Evolutionary conservation across 2,113 vertebrate genomes (phyloP).

Genomic region (Melanerpes formicivorus): DNA sequence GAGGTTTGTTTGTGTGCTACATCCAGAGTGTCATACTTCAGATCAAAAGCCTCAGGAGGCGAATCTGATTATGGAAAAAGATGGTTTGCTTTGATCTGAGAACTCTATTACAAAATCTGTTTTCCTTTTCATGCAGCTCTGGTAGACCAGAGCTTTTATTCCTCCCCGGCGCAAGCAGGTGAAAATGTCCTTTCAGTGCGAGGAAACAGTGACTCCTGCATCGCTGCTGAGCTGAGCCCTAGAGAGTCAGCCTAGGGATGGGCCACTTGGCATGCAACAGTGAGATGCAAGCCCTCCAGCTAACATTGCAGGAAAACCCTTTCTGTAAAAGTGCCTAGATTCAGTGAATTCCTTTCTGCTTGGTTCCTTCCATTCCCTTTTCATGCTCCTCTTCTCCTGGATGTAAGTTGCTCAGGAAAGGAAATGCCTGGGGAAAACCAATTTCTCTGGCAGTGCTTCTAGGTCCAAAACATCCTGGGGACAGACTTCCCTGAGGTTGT

Average conservation of each 20-base stretch:
- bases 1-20: background rate
- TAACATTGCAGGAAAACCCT: background rate
- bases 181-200: conserved; percentile 24
- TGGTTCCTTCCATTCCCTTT: conserved; percentile 13
- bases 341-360: conserved; percentile 40
- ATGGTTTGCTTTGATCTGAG: conserved; percentile 50
- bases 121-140: conserved; percentile 25
- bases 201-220: conserved; percentile 26
- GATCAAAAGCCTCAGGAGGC: conserved; percentile 2
- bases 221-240: background rate
- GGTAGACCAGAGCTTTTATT: conserved; percentile 30
- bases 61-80: background rate
- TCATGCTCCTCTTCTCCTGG: conserved; percentile 19
- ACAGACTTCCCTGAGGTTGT: background rate
- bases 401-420: background rate
- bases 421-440: background rate
- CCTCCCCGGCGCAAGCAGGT: conserved; percentile 13
- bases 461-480: background rate
- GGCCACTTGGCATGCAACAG: background rate
- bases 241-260: conserved; percentile 11
- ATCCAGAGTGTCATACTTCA: background rate
- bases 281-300: conserved; percentile 1
- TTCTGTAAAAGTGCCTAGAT: background rate
- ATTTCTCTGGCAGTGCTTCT: background rate
- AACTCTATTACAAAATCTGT: conserved; percentile 60